Percentiles rank a stretch among this genome's conserved stretches.
Evolutionary conservation across 2,797 vertebrate genomes (phyloP).

Genomic region (Catamblyrhynchus diadema): DNA sequence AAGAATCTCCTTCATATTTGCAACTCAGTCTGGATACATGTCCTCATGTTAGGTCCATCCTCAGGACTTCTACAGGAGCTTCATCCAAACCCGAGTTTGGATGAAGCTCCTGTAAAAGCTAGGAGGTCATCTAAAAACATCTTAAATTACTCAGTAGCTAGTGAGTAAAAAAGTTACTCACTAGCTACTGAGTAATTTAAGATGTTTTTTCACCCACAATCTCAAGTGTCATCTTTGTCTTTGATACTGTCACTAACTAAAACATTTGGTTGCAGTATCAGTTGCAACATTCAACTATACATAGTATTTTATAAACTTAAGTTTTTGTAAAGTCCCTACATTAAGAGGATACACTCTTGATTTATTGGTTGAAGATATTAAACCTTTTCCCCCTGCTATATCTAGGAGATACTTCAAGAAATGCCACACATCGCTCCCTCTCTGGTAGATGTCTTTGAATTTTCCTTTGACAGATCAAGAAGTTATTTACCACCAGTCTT

Average conservation of each 20-base stretch:
- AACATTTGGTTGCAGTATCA: background rate
- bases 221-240: background rate
- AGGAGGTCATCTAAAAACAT: too few relatives aligned
- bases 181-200: background rate
- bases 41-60: background rate
- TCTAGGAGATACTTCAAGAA: background rate
- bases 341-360: background rate
- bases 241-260: background rate
- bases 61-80: background rate
- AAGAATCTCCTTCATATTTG: accelerated
- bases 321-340: background rate
- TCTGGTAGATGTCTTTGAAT: background rate
- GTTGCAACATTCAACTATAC: background rate
- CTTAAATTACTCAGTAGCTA: too few relatives aligned
- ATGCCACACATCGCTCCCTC: background rate
- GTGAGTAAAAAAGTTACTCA: background rate
- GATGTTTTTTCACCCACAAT: background rate
- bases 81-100: background rate
- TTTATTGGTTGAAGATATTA: background rate
- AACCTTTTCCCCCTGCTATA: background rate
- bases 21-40: background rate
- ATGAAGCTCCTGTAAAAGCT: too few relatives aligned
- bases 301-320: background rate
- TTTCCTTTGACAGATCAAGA: background rate
- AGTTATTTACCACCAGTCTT: background rate